These are phyloP conservation scores for Cephus sareptanus DNA, from an alignment of 2,888 invertebrate species.

Conservation along the genomic window DNA sequence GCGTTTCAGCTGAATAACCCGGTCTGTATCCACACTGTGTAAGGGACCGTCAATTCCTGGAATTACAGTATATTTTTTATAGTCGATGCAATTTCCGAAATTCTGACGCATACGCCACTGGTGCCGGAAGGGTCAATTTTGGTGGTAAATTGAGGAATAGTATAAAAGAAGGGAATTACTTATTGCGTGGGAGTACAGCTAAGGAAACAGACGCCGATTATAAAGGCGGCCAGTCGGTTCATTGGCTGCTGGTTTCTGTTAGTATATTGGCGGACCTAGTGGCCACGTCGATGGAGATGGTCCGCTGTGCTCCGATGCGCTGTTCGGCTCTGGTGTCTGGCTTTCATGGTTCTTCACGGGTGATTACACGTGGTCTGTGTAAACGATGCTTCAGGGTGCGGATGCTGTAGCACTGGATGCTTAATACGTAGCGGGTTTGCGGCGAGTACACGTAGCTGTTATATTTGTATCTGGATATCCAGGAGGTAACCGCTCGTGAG, in stretches of 20 bases:
- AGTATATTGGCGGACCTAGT: not conserved
- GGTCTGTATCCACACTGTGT: not conserved
- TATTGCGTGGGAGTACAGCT: not conserved
- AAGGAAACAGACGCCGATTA: not conserved
- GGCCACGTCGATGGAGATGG: not conserved
- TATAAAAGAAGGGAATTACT: not conserved
- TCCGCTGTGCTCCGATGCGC: not conserved
- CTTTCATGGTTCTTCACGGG: slow-evolving; percentile 28
- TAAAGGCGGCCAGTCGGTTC: not conserved
- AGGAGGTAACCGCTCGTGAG: not conserved
- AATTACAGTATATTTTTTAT: not conserved
- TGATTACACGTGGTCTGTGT: slow-evolving; percentile 37
- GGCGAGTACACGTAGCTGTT: not conserved
- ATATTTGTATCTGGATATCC: not conserved
- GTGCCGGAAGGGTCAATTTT: not conserved
- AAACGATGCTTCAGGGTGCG: slow-evolving; percentile 24
- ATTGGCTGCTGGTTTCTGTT: not conserved
- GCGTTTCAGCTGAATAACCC: not conserved
- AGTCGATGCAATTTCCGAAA: not conserved
- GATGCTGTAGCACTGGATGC: not conserved
- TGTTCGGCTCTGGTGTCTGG: not conserved
- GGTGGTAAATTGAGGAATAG: not conserved
- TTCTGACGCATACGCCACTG: not conserved
- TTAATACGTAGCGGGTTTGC: slow-evolving; percentile 41
- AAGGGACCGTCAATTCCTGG: not conserved